Evolutionary conservation across 2,888 invertebrate species (phyloP).

Genomic region (Metopia argyrocephala): DNA sequence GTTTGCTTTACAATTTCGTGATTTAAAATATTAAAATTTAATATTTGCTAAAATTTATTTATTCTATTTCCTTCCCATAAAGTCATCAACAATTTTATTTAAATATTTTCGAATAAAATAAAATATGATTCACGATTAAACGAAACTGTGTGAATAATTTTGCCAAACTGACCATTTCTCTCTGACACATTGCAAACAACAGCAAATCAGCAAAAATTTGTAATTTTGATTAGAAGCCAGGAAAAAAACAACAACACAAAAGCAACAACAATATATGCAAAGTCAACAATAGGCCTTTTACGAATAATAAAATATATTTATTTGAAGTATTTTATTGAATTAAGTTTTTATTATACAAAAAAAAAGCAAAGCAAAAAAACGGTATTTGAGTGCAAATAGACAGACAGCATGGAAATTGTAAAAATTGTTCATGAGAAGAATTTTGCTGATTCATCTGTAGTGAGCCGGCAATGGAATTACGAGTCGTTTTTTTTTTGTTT

Average conservation of each 20-base stretch:
- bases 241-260: constrained; percentile 29
- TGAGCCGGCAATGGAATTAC: constrained; percentile 47
- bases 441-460: constrained; percentile 63
- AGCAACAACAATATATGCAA: constrained; percentile 29
- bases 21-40: too few species aligned
- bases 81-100: constrained; percentile 40
- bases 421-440: constrained; percentile 24
- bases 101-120: constrained; percentile 23
- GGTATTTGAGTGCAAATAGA: not conserved
- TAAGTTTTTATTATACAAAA: constrained; percentile 19
- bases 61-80: too few species aligned
- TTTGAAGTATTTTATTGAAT: constrained; percentile 24
- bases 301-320: constrained; percentile 26
- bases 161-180: constrained; percentile 10
- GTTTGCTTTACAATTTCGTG: too few species aligned
- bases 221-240: constrained; percentile 41
- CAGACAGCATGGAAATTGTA: constrained; percentile 12
- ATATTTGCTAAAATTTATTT: too few species aligned
- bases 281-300: constrained; percentile 20
- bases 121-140: not conserved
- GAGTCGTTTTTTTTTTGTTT: not conserved
- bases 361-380: not conserved
- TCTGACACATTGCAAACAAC: constrained; percentile 27
- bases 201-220: not conserved
- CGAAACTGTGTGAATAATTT: not conserved